Evolutionary conservation across 2,797 vertebrate genomes (phyloP), one percentile per base, ranked within the genome.

Genomic region (Lithobates pipiens): DNA sequence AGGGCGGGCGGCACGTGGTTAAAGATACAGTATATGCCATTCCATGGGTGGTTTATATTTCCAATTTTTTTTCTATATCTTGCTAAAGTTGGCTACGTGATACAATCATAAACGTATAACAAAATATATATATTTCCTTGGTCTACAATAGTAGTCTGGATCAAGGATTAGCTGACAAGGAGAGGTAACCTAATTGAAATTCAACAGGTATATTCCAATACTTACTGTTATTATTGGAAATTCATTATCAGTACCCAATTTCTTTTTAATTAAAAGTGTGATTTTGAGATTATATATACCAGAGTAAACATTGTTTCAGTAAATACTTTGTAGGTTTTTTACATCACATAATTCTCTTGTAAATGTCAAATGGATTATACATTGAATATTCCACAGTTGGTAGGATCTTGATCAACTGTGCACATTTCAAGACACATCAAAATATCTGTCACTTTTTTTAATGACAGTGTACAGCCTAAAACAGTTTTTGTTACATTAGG

Each of bases 321-420:
- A 73, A 81, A 73, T 42, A 42, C 57, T 42, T 42, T 73, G 70
- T 63, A 69, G n/a, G 2, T 3, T 80, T 57, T 68, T 54, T 39
- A 50, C n/a, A 27, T 63, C 15, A 42, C 27, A 23, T 73, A 81
- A 81, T 72, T 63, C 23, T 73, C 73, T 61, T 73, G 79, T 39
- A 81, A 73, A 81, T 81, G 79, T 42, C 79, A 81, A 25, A 44
- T 39, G 46, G 68, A 80, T 71, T 57, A 70, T 80, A 72, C 70
- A 15, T 72, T 32, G 32, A 39, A 39, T 39, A 39, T 39, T 39
- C 39, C 42, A 63, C 32, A 65, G 4, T 39, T 77, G 61, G 36
- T 61, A 78, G 16, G 42, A 78, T 27, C 10, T 23, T 46, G 39
- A 69, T 80, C 42, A 36, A 57, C 9, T 71, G 67, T 70, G 50